Conservation (phyloP, 2,888 invertebrate species). For the Campaea margaritaria region DNA sequence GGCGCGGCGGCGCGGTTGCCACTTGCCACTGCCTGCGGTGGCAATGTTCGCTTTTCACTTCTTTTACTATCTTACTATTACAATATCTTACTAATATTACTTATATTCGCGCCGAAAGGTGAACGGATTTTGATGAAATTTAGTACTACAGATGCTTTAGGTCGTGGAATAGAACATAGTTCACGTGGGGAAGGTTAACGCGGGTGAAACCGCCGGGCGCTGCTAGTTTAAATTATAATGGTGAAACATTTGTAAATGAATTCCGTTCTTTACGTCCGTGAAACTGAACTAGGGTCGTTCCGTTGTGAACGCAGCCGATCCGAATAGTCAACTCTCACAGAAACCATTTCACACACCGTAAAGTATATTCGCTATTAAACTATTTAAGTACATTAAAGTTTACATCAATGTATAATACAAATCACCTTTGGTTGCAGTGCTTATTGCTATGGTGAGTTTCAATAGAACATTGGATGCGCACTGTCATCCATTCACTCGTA, state of each 20-base stretch:
- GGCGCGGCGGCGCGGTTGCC: neutral
- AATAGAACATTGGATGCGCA: conserved; percentile 34
- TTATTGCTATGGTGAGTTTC: conserved; percentile 65
- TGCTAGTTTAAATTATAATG: too few species aligned
- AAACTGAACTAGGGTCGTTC: neutral
- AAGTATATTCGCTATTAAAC: conserved; percentile 49
- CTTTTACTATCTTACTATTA: too few species aligned
- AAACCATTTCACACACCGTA: conserved; percentile 26
- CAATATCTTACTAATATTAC: too few species aligned
- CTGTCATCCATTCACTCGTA: conserved; percentile 18
- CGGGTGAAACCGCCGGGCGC: too few species aligned
- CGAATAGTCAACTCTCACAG: conserved; percentile 26
- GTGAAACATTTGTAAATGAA: too few species aligned
- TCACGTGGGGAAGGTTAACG: too few species aligned
- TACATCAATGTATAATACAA: conserved; percentile 46
- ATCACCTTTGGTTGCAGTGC: conserved; percentile 69
- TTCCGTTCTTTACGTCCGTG: neutral
- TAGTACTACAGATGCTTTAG: too few species aligned
- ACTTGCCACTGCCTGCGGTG: neutral
- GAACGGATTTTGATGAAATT: too few species aligned
- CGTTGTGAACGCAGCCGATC: conserved; percentile 2
- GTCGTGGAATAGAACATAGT: too few species aligned
- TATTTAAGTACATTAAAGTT: conserved; percentile 50
- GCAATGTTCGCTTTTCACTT: neutral
- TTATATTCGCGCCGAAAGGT: too few species aligned